A percentile compares a stretch with the other conserved stretches of the same genome.
Evolutionary conservation across 2,113 vertebrate species (phyloP).

Genomic region (mouse (Mus musculus)): GRCm39 chr12:99570501-99571000

Average conservation of each 20-base stretch:
- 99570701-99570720: background rate
- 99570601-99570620: background rate
- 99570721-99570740: background rate
- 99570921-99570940: background rate
- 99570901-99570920: background rate
- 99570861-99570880: background rate
- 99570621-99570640: background rate
- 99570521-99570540: constrained; percentile 48
- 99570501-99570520: constrained; percentile 35
- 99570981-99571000: background rate
- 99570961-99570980: background rate
- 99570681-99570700: background rate
- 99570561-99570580: constrained; percentile 39
- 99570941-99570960: no score
- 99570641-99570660: background rate
- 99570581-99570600: background rate
- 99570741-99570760: background rate
- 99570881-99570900: background rate
- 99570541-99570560: constrained; percentile 34
- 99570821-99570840: background rate
- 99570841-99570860: background rate
- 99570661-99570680: background rate
- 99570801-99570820: constrained; percentile 10
- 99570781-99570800: background rate
- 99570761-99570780: constrained; percentile 8